These are phyloP conservation scores for Passer domesticus DNA, from an alignment of 2,113 vertebrate genomes.

Conservation along the genomic window DNA sequence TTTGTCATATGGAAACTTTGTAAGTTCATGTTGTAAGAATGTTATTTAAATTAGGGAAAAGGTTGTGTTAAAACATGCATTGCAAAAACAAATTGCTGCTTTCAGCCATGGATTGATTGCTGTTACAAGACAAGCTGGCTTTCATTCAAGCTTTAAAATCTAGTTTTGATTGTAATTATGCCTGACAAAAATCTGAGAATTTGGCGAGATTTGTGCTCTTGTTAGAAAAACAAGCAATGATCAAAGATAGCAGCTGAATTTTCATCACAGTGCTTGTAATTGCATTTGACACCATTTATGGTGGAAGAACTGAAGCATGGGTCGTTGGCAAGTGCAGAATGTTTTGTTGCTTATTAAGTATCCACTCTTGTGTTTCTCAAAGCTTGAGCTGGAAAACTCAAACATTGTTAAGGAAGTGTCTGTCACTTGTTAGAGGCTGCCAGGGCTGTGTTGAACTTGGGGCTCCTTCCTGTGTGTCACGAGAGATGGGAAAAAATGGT, in stretches of 20 bases:
- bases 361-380: conserved; percentile 25
- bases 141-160: conserved; percentile 55
- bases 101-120: conserved; percentile 43
- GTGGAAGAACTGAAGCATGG: conserved; percentile 46
- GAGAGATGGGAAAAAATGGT: not conserved
- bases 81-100: conserved; percentile 63
- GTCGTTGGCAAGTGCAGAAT: conserved; percentile 27
- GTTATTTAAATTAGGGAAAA: conserved; percentile 67
- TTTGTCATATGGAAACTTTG: conserved; percentile 61
- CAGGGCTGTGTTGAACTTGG: not conserved
- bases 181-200: conserved; percentile 72
- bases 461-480: not conserved
- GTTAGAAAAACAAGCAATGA: conserved; percentile 60
- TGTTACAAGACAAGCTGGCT: conserved; percentile 74
- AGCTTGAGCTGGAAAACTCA: conserved; percentile 28
- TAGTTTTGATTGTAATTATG: conserved; percentile 66
- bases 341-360: conserved; percentile 49
- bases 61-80: conserved; percentile 60
- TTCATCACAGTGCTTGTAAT: conserved; percentile 41
- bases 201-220: conserved; percentile 60
- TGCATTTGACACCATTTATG: conserved; percentile 49
- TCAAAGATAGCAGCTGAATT: conserved; percentile 68
- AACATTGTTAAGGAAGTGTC: not conserved
- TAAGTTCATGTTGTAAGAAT: conserved; percentile 71
- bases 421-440: not conserved